Percentiles rank a stretch among this genome's conserved stretches.
phyloP scores from a whole-genome alignment of 1,140 invertebrate genomes.

The Wasmannia auropunctata region DNA sequence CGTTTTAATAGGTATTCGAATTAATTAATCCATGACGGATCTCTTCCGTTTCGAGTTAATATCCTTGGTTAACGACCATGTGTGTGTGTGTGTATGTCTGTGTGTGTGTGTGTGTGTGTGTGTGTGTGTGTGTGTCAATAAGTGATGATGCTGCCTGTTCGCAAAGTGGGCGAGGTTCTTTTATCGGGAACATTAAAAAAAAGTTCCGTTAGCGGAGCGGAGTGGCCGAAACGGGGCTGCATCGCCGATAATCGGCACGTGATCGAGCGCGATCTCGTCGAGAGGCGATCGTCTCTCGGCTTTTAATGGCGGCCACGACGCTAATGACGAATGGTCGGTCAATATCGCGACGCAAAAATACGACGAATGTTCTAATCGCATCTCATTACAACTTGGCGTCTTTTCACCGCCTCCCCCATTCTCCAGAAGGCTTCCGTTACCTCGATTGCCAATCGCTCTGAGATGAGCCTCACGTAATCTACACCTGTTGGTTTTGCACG shows the following conservation, averaged over 20 bases:
- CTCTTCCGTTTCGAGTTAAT: slow-evolving; percentile 20
- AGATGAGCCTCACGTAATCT: neutral
- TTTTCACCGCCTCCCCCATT: slow-evolving; percentile 9
- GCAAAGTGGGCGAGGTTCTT: slow-evolving; percentile 10
- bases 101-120: no score
- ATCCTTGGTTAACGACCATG: neutral
- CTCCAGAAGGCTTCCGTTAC: neutral
- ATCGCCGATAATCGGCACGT: neutral
- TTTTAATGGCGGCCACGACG: slow-evolving; percentile 60
- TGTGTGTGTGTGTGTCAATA: slow-evolving; percentile 4
- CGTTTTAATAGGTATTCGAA: slow-evolving; percentile 4
- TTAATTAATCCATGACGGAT: slow-evolving; percentile 15
- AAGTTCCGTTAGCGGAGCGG: slow-evolving; percentile 46
- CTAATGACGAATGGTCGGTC: slow-evolving; percentile 59
- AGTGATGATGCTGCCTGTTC: slow-evolving; percentile 1
- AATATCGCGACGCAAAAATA: slow-evolving; percentile 55
- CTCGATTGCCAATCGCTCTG: slow-evolving; percentile 3
- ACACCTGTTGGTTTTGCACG: neutral
- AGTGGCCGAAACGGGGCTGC: neutral
- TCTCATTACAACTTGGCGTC: slow-evolving; percentile 32
- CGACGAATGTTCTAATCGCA: slow-evolving; percentile 53
- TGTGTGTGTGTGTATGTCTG: no score
- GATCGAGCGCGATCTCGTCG: slow-evolving; percentile 50
- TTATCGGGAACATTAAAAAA: slow-evolving; percentile 30
- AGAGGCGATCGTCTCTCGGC: slow-evolving; percentile 54